Conservation (phyloP, 2,888 invertebrate genomes). For the Synergus gifuensis region DNA sequence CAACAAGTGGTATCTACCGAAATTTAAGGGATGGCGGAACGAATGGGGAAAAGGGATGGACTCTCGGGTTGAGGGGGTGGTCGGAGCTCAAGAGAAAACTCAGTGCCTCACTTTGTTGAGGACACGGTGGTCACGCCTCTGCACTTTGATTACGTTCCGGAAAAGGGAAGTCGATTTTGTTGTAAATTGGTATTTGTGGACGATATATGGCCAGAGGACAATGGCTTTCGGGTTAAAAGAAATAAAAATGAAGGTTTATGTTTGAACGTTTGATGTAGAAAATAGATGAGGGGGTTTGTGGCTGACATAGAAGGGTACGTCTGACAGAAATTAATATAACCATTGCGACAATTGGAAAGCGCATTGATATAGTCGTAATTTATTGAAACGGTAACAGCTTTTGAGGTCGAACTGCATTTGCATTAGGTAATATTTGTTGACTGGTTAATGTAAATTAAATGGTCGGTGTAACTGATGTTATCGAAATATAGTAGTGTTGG, state of each 20-base stretch:
- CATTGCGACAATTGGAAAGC: not conserved
- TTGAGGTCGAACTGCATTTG: not conserved
- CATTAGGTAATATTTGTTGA: slow-evolving; percentile 1
- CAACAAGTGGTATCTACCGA: slow-evolving; percentile 70
- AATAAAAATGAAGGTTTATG: not conserved
- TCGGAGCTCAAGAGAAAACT: slow-evolving; percentile 48
- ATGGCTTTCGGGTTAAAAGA: not conserved
- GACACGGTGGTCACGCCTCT: slow-evolving; percentile 60
- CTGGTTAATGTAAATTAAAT: slow-evolving; percentile 26
- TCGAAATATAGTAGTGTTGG: not conserved
- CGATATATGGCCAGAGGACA: slow-evolving; percentile 5
- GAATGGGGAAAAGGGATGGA: slow-evolving; percentile 46
- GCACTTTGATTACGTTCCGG: slow-evolving; percentile 67
- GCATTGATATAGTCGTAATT: not conserved
- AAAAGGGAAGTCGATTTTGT: slow-evolving; percentile 47
- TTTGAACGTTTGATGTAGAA: not conserved
- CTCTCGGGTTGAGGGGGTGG: slow-evolving; percentile 47
- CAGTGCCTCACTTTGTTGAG: slow-evolving; percentile 42
- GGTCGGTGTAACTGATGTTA: not conserved
- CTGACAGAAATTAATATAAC: not conserved
- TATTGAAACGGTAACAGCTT: slow-evolving; percentile 3
- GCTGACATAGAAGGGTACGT: not conserved
- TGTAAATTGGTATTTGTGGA: not conserved
- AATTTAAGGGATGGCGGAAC: slow-evolving; percentile 62
- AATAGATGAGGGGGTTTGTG: not conserved